A percentile compares a stretch with the other conserved stretches of the same genome.
Conservation (phyloP, 2,113 vertebrate genomes). For the Chiloscyllium plagiosum region DNA sequence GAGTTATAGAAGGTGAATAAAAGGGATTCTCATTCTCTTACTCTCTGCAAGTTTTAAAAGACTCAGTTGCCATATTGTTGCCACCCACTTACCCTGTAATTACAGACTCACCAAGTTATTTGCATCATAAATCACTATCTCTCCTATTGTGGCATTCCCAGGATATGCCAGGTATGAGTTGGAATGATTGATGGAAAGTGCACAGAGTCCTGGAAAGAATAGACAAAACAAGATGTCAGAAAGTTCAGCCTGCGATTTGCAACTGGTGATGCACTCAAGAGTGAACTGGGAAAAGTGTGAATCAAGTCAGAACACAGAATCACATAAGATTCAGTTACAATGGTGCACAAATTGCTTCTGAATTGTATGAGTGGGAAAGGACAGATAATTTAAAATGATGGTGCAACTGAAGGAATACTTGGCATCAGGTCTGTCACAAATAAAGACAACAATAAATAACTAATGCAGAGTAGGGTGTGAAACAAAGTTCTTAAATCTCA, state of each 20-base stretch:
- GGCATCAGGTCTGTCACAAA: not conserved
- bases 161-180: slow-evolving; percentile 91
- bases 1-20: not conserved
- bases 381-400: not conserved
- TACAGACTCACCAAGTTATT: slow-evolving; percentile 76
- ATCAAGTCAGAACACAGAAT: not conserved
- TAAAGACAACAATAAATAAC: not conserved
- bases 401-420: not conserved
- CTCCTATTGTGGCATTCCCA: slow-evolving; percentile 78
- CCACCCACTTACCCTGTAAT: not conserved
- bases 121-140: slow-evolving; percentile 83
- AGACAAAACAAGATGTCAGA: slow-evolving; percentile 33
- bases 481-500: not conserved
- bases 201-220: slow-evolving; percentile 71
- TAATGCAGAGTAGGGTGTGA: not conserved
- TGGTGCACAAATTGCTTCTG: not conserved
- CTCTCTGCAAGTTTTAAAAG: not conserved
- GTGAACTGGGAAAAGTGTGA: not conserved
- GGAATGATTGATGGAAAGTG: slow-evolving; percentile 86
- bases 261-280: not conserved
- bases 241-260: not conserved
- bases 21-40: not conserved
- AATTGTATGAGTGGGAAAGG: not conserved
- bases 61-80: not conserved
- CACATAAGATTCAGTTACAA: not conserved